These are phyloP conservation scores for Oreotrochilus melanogaster DNA, from an alignment of 2,113 vertebrate species.

Conservation along the genomic window DNA sequence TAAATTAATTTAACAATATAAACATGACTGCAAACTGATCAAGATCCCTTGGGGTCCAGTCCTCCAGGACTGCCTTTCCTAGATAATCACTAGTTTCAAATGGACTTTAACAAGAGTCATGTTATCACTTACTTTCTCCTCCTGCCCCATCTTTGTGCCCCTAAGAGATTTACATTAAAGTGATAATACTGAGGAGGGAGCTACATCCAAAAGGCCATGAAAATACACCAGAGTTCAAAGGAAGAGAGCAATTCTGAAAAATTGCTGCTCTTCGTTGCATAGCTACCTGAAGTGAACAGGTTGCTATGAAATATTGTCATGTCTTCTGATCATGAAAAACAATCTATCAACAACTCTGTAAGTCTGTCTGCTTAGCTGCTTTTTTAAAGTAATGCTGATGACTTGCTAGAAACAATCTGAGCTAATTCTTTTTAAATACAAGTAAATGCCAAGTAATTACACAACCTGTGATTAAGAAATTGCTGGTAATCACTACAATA, in stretches of 20 bases:
- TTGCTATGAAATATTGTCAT: neutral
- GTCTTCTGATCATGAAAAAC: neutral
- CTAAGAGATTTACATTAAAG: neutral
- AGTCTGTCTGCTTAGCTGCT: neutral
- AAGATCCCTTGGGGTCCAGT: neutral
- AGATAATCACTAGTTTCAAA: neutral
- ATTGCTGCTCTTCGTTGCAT: neutral
- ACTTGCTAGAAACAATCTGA: conserved; percentile 22
- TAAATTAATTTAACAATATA: neutral
- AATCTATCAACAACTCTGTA: neutral
- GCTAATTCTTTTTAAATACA: conserved; percentile 33
- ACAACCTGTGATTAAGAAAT: conserved; percentile 46
- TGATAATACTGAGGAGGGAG: neutral
- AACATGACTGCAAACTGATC: neutral
- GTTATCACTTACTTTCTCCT: neutral
- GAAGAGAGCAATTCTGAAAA: neutral
- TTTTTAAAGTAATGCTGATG: neutral
- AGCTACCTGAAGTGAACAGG: neutral
- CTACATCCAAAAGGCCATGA: neutral
- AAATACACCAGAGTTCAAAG: neutral
- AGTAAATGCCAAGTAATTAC: conserved; percentile 36
- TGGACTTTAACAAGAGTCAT: neutral
- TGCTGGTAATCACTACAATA: conserved; percentile 16
- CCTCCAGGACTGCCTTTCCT: neutral
- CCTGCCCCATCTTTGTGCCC: neutral